phyloP scores from a whole-genome alignment of 30 jellyfish, hydroid and myxozoan genomes.

The Hydractinia symbiolongicarpus region DNA sequence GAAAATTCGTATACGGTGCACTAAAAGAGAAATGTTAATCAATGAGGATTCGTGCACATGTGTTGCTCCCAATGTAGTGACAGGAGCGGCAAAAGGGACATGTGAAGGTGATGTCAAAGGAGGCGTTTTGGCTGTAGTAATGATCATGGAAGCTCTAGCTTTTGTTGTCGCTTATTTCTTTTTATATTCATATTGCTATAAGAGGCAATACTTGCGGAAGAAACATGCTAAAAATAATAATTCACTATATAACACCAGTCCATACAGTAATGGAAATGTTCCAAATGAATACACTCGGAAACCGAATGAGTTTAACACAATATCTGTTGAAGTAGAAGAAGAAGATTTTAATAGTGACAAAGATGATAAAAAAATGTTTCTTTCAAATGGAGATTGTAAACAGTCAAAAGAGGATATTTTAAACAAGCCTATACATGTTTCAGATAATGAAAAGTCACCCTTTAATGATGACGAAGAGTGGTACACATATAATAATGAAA shows the following conservation, averaged over 20 bases:
- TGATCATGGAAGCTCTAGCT: slow-evolving; percentile 19
- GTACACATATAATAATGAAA: slow-evolving; percentile 20
- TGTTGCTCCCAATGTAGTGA: slow-evolving; percentile 9
- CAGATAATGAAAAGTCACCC: slow-evolving; percentile 28
- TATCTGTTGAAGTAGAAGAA: not conserved
- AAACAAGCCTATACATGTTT: not conserved
- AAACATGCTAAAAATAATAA: not conserved
- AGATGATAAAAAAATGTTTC: slow-evolving; percentile 1
- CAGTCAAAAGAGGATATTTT: not conserved
- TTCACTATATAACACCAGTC: not conserved
- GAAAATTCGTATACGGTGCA: slow-evolving; percentile 6
- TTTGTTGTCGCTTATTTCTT: slow-evolving; percentile 16
- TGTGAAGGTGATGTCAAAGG: slow-evolving; percentile 30
- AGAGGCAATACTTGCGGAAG: not conserved
- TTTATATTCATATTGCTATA: slow-evolving; percentile 23
- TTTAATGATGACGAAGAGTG: not conserved
- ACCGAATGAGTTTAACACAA: not conserved
- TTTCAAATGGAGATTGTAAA: slow-evolving; percentile 3
- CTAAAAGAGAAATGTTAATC: slow-evolving; percentile 4
- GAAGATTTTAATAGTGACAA: not conserved
- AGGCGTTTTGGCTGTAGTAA: slow-evolving; percentile 22
- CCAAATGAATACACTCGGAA: not conserved
- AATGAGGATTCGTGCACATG: slow-evolving; percentile 22
- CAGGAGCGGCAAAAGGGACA: slow-evolving; percentile 6
- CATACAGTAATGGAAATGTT: not conserved